Conservation (phyloP, 2,797 vertebrate species). For the Epinephelus malabaricus region DNA sequence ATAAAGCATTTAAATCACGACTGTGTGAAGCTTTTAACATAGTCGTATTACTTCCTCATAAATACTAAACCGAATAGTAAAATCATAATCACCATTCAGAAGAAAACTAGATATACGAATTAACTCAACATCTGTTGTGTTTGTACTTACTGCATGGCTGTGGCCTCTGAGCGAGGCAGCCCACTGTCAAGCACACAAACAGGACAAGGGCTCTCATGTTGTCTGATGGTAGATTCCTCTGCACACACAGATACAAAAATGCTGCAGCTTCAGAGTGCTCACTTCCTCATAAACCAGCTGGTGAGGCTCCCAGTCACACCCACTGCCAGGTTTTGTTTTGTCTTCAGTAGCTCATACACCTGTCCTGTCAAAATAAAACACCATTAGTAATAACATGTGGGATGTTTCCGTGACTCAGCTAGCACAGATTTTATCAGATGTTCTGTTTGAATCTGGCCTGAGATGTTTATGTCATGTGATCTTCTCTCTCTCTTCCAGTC, state of each 20-base stretch:
- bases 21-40: neutral
- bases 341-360: neutral
- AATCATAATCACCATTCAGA: neutral
- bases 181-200: conserved; percentile 50
- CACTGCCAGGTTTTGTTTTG: conserved; percentile 43
- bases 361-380: neutral
- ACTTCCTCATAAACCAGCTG: conserved; percentile 54
- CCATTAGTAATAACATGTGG: neutral
- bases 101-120: neutral
- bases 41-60: neutral
- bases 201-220: conserved; percentile 64
- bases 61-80: neutral
- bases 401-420: neutral
- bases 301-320: neutral
- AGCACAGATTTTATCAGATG: neutral
- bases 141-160: conserved; percentile 76
- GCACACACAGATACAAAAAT: neutral
- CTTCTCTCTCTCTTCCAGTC: no score
- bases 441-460: no score
- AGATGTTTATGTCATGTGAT: no score
- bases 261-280: neutral
- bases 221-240: neutral
- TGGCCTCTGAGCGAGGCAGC: conserved; percentile 69
- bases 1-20: neutral
- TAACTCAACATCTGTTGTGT: neutral